Evolutionary conservation across 2,797 vertebrate species (phyloP).

Genomic region (Tiaroga cobitis): DNA sequence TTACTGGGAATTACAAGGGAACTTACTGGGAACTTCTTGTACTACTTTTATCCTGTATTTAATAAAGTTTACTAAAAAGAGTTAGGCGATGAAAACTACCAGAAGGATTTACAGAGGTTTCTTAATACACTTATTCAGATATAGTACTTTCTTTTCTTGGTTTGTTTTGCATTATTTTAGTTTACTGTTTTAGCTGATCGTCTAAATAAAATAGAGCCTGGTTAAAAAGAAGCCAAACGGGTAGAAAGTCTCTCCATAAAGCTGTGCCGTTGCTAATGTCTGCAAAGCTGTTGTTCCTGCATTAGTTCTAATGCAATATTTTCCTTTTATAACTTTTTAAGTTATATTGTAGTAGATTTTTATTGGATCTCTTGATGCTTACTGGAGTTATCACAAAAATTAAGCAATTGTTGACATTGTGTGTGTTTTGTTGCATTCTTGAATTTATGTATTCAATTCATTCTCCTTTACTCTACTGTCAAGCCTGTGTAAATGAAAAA

Average conservation of each 20-base stretch:
- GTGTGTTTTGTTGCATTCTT: neutral
- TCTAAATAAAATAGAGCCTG: conserved; percentile 55
- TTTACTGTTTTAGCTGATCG: conserved; percentile 50
- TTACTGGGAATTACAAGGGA: conserved; percentile 40
- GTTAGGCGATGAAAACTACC: conserved; percentile 42
- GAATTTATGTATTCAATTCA: neutral
- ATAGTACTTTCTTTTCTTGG: conserved; percentile 29
- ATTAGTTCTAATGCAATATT: neutral
- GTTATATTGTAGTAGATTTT: neutral
- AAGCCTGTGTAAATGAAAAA: conserved; percentile 33
- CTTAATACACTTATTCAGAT: conserved; percentile 29
- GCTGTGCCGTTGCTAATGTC: neutral
- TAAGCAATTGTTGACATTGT: neutral
- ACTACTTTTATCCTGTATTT: conserved; percentile 48
- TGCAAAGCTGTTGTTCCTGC: conserved; percentile 2
- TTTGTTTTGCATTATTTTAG: conserved; percentile 48
- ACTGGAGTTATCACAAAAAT: neutral
- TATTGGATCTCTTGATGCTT: neutral
- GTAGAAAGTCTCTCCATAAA: conserved; percentile 18
- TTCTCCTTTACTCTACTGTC: neutral
- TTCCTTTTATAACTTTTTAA: neutral
- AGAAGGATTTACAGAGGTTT: conserved; percentile 4
- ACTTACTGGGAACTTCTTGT: neutral
- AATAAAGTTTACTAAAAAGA: conserved; percentile 59
- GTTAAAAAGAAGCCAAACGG: conserved; percentile 47